phyloP scores from a whole-genome alignment of 2,113 vertebrate species.

The Macroglossus sobrinus region DNA sequence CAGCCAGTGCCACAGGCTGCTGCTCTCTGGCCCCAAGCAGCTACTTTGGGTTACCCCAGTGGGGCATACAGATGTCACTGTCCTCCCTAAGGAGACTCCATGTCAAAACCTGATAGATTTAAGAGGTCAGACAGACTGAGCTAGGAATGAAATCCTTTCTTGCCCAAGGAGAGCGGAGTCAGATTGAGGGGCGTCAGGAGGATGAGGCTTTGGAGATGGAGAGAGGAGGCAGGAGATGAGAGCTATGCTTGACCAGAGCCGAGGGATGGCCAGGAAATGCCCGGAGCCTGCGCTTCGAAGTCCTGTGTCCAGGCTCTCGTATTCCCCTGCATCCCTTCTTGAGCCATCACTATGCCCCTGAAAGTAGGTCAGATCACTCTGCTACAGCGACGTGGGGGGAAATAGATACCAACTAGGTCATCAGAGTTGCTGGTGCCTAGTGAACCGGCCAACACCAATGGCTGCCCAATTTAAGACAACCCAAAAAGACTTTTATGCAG shows the following conservation, averaged over 20 bases:
- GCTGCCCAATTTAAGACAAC: conserved; percentile 11
- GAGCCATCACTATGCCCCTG: conserved; percentile 10
- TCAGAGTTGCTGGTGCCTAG: background rate
- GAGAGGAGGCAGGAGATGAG: background rate
- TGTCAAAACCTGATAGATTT: background rate
- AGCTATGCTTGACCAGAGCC: background rate
- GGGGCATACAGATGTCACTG: accelerated
- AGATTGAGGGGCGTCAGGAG: background rate
- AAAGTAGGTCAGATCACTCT: conserved; percentile 71
- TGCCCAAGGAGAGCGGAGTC: background rate
- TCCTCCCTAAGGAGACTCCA: background rate
- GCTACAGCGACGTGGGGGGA: conserved; percentile 8
- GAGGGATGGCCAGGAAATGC: background rate
- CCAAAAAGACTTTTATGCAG: conserved; percentile 51
- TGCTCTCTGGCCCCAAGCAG: background rate
- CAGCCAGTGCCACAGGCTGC: background rate
- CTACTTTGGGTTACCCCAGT: background rate
- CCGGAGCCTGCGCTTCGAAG: background rate
- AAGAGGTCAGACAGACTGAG: background rate
- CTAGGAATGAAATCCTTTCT: background rate
- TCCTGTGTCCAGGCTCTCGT: background rate
- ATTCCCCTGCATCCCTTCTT: conserved; percentile 3
- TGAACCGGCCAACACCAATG: background rate
- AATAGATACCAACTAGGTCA: conserved; percentile 61
- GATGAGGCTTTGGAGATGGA: background rate